These are phyloP conservation scores for Pammene aurita DNA, from an alignment of 2,888 invertebrate genomes.

Conservation along the genomic window DNA sequence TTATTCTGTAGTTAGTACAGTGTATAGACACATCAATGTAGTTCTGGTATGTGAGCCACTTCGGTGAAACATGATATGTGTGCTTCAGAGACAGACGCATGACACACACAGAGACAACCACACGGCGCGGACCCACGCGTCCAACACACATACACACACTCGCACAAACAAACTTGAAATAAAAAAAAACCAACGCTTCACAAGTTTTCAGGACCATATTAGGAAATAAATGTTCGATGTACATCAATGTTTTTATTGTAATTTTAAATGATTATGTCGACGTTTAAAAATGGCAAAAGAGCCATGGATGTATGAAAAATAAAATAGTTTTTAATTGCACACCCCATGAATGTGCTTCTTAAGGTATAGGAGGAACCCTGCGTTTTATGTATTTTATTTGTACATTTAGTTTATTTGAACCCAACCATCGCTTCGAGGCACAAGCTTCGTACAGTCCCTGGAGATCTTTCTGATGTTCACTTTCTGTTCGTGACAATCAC, in stretches of 20 bases:
- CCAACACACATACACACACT: slow-evolving; percentile 56
- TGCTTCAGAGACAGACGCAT: slow-evolving; percentile 74
- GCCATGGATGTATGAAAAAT: slow-evolving; percentile 71
- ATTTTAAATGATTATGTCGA: slow-evolving; percentile 55
- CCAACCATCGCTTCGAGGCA: slow-evolving; percentile 75
- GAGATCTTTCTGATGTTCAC: slow-evolving; percentile 61
- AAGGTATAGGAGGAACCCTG: slow-evolving; percentile 74
- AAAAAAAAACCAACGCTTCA: slow-evolving; percentile 42
- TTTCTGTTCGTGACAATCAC: slow-evolving; percentile 61
- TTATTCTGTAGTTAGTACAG: slow-evolving; percentile 58
- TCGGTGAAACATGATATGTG: slow-evolving; percentile 67
- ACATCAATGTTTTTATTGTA: slow-evolving; percentile 50
- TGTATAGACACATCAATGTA: slow-evolving; percentile 50
- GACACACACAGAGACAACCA: slow-evolving; percentile 58
- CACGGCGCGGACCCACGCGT: slow-evolving; percentile 60
- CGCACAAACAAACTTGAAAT: slow-evolving; percentile 51
- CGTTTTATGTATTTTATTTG: slow-evolving; percentile 64
- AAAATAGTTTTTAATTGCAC: slow-evolving; percentile 75
- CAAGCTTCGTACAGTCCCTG: slow-evolving; percentile 75
- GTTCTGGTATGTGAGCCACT: slow-evolving; percentile 82
- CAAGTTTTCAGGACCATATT: slow-evolving; percentile 29
- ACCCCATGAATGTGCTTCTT: slow-evolving; percentile 82
- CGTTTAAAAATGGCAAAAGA: slow-evolving; percentile 54
- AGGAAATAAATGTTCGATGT: slow-evolving; percentile 66
- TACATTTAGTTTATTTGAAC: slow-evolving; percentile 66